These are phyloP conservation scores for Carposina sasakii DNA, from an alignment of 1,140 invertebrate species.

Conservation along the genomic window DNA sequence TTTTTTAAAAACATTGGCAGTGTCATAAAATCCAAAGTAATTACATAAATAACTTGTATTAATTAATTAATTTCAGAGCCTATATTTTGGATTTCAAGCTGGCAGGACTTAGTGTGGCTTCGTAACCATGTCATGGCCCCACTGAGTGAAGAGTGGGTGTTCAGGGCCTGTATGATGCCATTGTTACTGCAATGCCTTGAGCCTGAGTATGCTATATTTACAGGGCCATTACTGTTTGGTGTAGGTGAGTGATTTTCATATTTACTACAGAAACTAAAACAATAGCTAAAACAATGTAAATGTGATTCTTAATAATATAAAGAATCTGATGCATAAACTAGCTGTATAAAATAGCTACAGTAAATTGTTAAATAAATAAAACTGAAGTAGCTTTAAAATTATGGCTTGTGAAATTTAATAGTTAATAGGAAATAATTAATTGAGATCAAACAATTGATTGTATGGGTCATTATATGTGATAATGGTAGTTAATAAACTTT, in stretches of 20 bases:
- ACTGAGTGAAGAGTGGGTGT: slow-evolving; percentile 95
- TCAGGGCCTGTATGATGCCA: slow-evolving; percentile 95
- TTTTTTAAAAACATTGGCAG: too few species aligned
- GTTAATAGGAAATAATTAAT: background rate
- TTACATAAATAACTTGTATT: background rate
- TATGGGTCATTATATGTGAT: background rate
- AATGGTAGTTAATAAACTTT: slow-evolving; percentile 19
- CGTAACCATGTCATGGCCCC: slow-evolving; percentile 93
- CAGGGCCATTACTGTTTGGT: slow-evolving; percentile 94
- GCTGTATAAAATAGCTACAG: too few species aligned
- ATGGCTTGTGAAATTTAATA: too few species aligned
- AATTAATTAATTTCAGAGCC: slow-evolving; percentile 73
- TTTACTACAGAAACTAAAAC: background rate
- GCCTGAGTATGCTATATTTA: slow-evolving; percentile 83
- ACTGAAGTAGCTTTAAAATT: too few species aligned
- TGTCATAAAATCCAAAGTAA: too few species aligned
- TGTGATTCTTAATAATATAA: background rate
- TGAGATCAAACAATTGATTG: background rate
- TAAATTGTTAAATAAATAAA: too few species aligned
- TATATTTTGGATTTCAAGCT: slow-evolving; percentile 81
- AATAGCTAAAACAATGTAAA: background rate
- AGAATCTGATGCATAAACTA: background rate
- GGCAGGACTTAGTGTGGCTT: slow-evolving; percentile 87
- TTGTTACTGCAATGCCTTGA: slow-evolving; percentile 87
- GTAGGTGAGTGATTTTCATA: slow-evolving; percentile 74